phyloP scores from a whole-genome alignment of 2,113 vertebrate genomes.

The Myodes glareolus region DNA sequence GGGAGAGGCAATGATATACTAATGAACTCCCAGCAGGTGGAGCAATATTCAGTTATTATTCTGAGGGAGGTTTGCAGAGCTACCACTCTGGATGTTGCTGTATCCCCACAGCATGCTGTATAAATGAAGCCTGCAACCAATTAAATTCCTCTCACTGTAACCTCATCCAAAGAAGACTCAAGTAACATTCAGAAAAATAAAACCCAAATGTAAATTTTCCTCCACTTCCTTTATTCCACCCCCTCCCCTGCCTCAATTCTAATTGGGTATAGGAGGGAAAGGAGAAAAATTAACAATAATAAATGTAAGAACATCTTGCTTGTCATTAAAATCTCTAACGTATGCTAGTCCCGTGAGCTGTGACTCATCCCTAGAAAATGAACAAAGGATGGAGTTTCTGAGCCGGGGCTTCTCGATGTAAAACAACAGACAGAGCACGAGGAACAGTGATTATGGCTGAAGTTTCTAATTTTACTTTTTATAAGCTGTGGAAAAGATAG shows the following conservation, averaged over 20 bases:
- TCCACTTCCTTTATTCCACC: too few species aligned
- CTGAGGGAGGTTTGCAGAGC: not conserved
- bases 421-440: not conserved
- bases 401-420: not conserved
- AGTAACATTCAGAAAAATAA: not conserved
- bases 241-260: too few species aligned
- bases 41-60: accelerated
- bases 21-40: accelerated
- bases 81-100: not conserved
- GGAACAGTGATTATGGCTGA: not conserved
- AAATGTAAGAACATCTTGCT: not conserved
- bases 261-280: not conserved
- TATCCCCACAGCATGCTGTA: accelerated
- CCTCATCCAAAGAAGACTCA: not conserved
- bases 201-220: not conserved
- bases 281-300: not conserved
- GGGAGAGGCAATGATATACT: too few species aligned
- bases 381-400: not conserved
- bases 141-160: not conserved
- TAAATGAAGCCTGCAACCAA: not conserved
- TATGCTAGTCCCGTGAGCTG: not conserved
- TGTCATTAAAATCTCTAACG: not conserved
- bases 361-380: not conserved
- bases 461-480: not conserved
- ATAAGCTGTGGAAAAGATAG: not conserved